A percentile compares a stretch with the other conserved stretches of the same genome.
Evolutionary conservation across 2,888 invertebrate species (phyloP).

Genomic region (Ametastegia equiseti): DNA sequence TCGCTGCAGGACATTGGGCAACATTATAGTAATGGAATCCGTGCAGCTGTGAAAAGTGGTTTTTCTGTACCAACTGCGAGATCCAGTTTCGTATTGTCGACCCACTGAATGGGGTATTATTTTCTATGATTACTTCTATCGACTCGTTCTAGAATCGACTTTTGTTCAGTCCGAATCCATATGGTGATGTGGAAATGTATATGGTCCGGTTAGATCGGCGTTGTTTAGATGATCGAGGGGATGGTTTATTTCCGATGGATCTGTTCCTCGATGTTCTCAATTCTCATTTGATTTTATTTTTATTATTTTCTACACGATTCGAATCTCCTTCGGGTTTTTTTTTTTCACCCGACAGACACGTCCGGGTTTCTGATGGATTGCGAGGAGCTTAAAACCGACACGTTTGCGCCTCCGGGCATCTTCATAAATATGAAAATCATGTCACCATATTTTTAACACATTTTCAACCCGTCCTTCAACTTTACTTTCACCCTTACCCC

Average conservation of each 20-base stretch:
- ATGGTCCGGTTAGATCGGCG: not conserved
- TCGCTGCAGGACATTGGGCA: not conserved
- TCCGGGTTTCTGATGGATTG: conserved; percentile 34
- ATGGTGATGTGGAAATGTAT: not conserved
- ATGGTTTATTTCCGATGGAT: not conserved
- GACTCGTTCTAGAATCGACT: not conserved
- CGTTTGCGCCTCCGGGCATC: conserved; percentile 9
- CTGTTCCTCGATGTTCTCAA: not conserved
- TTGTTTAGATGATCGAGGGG: not conserved
- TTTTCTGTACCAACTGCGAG: not conserved
- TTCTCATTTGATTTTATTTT: not conserved
- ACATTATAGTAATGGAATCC: not conserved
- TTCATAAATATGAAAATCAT: conserved; percentile 39
- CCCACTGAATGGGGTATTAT: conserved; percentile 3
- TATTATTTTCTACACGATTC: not conserved
- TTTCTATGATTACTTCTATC: not conserved
- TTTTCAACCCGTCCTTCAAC: not conserved
- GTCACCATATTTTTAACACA: conserved; percentile 8
- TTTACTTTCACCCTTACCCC: too few relatives aligned
- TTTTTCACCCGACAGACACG: not conserved
- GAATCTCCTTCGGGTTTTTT: not conserved
- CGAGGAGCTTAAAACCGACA: conserved; percentile 38
- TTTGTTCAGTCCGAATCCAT: not conserved
- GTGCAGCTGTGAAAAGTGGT: not conserved
- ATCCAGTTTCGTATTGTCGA: not conserved